A percentile compares a stretch with the other conserved stretches of the same genome.
Conservation (phyloP, 2,888 invertebrate genomes). For the Campaea margaritaria region DNA sequence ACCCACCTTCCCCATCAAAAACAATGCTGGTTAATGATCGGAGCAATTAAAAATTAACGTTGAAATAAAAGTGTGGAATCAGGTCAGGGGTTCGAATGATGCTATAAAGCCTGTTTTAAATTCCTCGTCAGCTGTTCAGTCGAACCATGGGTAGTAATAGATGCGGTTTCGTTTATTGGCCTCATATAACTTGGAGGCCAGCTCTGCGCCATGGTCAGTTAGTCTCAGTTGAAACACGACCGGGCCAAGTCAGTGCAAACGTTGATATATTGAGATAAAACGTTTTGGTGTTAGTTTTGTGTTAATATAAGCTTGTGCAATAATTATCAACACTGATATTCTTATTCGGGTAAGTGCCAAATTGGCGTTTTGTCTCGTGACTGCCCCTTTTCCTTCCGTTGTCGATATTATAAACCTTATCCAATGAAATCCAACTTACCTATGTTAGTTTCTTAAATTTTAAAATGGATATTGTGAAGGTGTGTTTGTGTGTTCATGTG, state of each 20-base stretch:
- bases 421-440: too few relatives aligned
- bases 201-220: slow-evolving; percentile 64
- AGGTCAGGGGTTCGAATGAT: slow-evolving; percentile 71
- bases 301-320: background rate
- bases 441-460: too few relatives aligned
- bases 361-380: too few relatives aligned
- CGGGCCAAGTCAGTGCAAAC: slow-evolving; percentile 65
- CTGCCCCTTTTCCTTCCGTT: too few relatives aligned
- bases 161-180: slow-evolving; percentile 82
- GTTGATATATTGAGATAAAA: slow-evolving; percentile 10
- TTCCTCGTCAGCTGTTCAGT: slow-evolving; percentile 73
- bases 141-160: slow-evolving; percentile 70
- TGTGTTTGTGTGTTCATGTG: too few relatives aligned
- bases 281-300: slow-evolving; percentile 7
- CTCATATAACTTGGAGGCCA: slow-evolving; percentile 78
- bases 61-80: slow-evolving; percentile 60
- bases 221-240: slow-evolving; percentile 81
- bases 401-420: too few relatives aligned
- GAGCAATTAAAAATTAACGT: slow-evolving; percentile 63
- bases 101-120: slow-evolving; percentile 79
- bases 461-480: too few relatives aligned
- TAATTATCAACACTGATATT: background rate
- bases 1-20: slow-evolving; percentile 34
- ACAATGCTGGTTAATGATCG: slow-evolving; percentile 48
- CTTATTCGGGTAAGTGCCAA: slow-evolving; percentile 2